phyloP scores from a whole-genome alignment of 2,888 invertebrate genomes.

The Caenorhabditis wallacei region DNA sequence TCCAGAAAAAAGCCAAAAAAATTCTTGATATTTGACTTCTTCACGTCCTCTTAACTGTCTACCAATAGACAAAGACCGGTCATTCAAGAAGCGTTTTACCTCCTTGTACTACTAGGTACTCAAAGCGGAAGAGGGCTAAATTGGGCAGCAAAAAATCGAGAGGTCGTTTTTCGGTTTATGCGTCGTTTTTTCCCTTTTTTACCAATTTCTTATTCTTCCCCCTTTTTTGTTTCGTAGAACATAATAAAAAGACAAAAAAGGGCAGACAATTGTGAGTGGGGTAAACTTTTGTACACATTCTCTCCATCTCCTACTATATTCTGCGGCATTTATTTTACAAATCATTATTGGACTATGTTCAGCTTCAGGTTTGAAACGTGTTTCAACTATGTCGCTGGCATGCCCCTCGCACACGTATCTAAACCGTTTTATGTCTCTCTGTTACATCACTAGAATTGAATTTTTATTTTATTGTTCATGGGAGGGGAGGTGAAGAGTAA shows the following conservation, averaged over 20 bases:
- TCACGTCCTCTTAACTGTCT: slow-evolving; percentile 3
- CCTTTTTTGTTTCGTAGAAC: slow-evolving; percentile 16
- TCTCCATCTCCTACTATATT: slow-evolving; percentile 28
- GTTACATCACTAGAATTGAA: slow-evolving; percentile 31
- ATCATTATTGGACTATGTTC: slow-evolving; percentile 59
- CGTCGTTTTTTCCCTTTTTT: slow-evolving; percentile 22
- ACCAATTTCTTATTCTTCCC: background rate
- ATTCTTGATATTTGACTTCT: slow-evolving; percentile 40
- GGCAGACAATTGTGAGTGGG: slow-evolving; percentile 12
- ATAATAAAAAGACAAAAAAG: slow-evolving; percentile 47
- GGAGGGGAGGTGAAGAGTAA: background rate
- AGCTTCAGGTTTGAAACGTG: slow-evolving; percentile 58
- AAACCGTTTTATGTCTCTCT: slow-evolving; percentile 54
- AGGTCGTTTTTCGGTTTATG: slow-evolving; percentile 60
- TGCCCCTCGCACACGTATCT: slow-evolving; percentile 43
- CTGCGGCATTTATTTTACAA: slow-evolving; percentile 53
- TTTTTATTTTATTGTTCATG: slow-evolving; percentile 25
- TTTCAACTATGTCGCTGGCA: slow-evolving; percentile 29
- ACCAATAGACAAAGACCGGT: slow-evolving; percentile 43
- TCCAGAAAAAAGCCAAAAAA: background rate
- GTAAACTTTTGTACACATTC: slow-evolving; percentile 50
- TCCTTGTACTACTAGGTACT: slow-evolving; percentile 44
- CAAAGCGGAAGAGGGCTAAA: slow-evolving; percentile 52
- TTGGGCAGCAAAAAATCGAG: slow-evolving; percentile 61
- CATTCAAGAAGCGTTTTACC: slow-evolving; percentile 50